Evolutionary conservation across 2,113 vertebrate genomes (phyloP).

Genomic region (Pelecanus crispus): DNA sequence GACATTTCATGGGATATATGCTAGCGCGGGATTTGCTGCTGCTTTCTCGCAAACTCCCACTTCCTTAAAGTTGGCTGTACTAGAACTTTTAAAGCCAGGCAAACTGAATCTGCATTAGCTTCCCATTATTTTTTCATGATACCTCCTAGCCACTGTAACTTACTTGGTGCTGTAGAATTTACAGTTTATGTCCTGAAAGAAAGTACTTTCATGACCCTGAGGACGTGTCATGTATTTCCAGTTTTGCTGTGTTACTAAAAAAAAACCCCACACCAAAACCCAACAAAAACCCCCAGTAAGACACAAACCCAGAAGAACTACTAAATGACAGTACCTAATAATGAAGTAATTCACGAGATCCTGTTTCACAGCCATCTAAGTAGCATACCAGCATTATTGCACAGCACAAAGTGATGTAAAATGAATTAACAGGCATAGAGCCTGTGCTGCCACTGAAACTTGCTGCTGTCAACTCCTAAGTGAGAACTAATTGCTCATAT

Average conservation of each 20-base stretch:
- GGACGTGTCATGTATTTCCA: not conserved
- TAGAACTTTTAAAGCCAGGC: constrained; percentile 50
- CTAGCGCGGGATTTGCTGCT: not conserved
- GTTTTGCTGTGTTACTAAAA: constrained; percentile 5
- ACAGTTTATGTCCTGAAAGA: constrained; percentile 51
- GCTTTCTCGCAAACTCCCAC: constrained; percentile 13
- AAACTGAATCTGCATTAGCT: constrained; percentile 60
- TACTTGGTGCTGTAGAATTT: constrained; percentile 50
- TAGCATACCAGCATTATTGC: not conserved
- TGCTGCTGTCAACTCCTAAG: not conserved
- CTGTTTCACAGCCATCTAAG: constrained; percentile 8
- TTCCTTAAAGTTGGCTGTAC: constrained; percentile 6
- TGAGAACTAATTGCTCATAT: constrained; percentile 45
- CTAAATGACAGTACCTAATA: constrained; percentile 7
- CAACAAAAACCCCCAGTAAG: not conserved
- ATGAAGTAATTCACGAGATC: constrained; percentile 2
- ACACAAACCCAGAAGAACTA: not conserved
- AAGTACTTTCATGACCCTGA: constrained; percentile 14
- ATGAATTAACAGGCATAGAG: not conserved
- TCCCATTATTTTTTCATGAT: constrained; percentile 63
- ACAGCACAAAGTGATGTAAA: not conserved
- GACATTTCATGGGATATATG: not conserved
- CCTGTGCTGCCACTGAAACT: not conserved
- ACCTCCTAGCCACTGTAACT: constrained; percentile 38
- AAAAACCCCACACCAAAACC: not conserved